Base-by-base conservation (phyloP, 2,888 invertebrate genomes). In the Amiota minor region DNA sequence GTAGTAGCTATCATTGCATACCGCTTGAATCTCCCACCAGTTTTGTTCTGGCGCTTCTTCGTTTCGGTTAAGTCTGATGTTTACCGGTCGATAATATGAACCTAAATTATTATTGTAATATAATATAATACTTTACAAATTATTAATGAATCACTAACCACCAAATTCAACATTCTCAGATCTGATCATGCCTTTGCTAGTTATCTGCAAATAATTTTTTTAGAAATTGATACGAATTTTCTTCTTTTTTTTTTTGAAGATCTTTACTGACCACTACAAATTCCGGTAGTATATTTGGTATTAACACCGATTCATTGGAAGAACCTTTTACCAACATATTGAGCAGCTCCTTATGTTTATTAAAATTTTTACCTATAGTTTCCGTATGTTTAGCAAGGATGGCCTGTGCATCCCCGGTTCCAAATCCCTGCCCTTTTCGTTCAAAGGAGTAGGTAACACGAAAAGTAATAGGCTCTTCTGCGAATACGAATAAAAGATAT, bases 11-110 rank as follows among this genome's bases (percentile, higher is more conserved):
- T 90, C 89, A 1, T 87, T 80, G 78, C 93, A 93, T 23, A 88
- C 87, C 85, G 94, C 94, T n/a, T 90, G 89, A 20, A 93, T 91
- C 76, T 92, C 91, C 94, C 94, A 94, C 91, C 93, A 94, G 88
- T 91, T 46, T 18, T n/a, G 49, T 9, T 47, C 35, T 16, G 46
- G 1, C 2, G 12, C 18, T 3, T 65, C 20, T 16, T 20, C n/a
- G n/a, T 20, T n/a, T 35, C 14, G 11, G 8, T 59, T 59, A 20
- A 18, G 59, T 18, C 9, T 59, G 14, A 16, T n/a, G 18, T 59
- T 4, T 11, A 59, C 9, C 35, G 62, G 62, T 11, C 62, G 45
- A n/a, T 18, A 14, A 18, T 62, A 62, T 14, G 45, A 18, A 16
- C 35, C 62, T 62, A 45, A 9, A 16, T 20, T 4, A 35, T 14